Evolutionary conservation across 1,140 invertebrate species (phyloP).

Genomic region (Drosophila miranda): DNA sequence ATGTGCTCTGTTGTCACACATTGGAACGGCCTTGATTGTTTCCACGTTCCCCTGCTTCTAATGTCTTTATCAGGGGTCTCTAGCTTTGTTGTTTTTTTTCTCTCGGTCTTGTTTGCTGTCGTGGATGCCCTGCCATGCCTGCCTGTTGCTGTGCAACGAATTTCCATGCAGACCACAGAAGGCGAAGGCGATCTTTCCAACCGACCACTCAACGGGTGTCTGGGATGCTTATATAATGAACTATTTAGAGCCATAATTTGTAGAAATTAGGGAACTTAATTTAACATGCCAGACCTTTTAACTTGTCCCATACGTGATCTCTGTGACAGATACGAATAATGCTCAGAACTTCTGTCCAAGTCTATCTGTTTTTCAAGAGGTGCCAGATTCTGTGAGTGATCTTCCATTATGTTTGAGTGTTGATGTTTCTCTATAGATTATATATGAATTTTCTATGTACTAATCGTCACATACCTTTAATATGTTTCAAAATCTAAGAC

Average conservation of each 20-base stretch:
- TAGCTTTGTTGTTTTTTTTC: slow-evolving; percentile 6
- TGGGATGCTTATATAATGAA: slow-evolving; percentile 46
- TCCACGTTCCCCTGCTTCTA: slow-evolving; percentile 32
- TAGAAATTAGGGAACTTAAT: slow-evolving; percentile 33
- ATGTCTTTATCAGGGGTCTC: slow-evolving; percentile 60
- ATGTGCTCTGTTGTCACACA: slow-evolving; percentile 62
- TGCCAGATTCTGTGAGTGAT: too few relatives aligned
- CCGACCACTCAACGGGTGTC: slow-evolving; percentile 24
- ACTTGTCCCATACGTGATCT: neutral
- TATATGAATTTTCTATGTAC: too few relatives aligned
- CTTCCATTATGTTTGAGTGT: too few relatives aligned
- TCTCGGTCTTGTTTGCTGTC: neutral
- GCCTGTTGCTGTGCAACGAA: slow-evolving; percentile 47
- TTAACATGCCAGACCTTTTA: slow-evolving; percentile 3
- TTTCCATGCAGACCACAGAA: slow-evolving; percentile 43
- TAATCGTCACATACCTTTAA: too few relatives aligned
- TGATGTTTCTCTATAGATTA: too few relatives aligned
- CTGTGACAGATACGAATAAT: neutral
- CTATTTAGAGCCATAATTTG: slow-evolving; percentile 41
- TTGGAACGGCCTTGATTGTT: slow-evolving; percentile 69
- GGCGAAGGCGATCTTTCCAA: slow-evolving; percentile 7
- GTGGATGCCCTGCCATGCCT: slow-evolving; percentile 17
- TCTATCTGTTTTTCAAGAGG: too few relatives aligned
- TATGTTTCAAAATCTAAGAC: too few relatives aligned
- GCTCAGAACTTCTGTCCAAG: too few relatives aligned